These are phyloP conservation scores for Hydraecia micacea DNA, from an alignment of 2,888 invertebrate species.

Conservation along the genomic window DNA sequence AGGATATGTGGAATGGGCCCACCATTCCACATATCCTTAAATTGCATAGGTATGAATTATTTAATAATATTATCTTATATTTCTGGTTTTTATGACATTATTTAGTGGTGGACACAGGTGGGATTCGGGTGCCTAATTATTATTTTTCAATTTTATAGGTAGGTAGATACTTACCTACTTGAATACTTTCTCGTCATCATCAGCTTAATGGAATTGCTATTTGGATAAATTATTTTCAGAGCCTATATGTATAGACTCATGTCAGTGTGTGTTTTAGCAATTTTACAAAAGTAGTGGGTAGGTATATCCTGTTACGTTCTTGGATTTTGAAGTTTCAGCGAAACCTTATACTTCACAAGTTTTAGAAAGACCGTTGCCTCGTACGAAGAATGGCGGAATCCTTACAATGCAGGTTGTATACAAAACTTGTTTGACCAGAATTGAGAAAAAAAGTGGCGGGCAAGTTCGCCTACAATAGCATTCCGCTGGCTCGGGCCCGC, in stretches of 20 bases:
- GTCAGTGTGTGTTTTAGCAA: background rate
- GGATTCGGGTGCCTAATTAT: background rate
- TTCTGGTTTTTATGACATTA: background rate
- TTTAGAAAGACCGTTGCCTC: conserved; percentile 85
- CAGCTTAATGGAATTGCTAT: background rate
- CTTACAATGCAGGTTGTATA: conserved; percentile 90
- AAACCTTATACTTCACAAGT: conserved; percentile 77
- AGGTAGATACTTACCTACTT: background rate
- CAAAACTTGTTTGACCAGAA: conserved; percentile 90
- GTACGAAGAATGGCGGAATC: conserved; percentile 89
- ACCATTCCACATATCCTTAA: too few relatives aligned
- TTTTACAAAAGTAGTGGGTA: background rate
- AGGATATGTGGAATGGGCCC: background rate
- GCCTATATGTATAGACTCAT: too few relatives aligned
- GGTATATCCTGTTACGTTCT: conserved; percentile 15
- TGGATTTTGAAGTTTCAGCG: conserved; percentile 62
- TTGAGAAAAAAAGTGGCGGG: conserved; percentile 89
- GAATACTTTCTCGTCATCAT: background rate
- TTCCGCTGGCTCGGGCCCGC: conserved; percentile 82
- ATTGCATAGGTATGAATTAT: background rate
- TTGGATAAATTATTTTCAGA: background rate
- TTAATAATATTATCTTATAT: background rate
- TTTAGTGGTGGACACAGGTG: too few relatives aligned
- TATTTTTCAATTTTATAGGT: background rate
- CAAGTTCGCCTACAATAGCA: conserved; percentile 90